Conservation (phyloP, 2,113 vertebrate genomes). For the Ptyas mucosa region DNA sequence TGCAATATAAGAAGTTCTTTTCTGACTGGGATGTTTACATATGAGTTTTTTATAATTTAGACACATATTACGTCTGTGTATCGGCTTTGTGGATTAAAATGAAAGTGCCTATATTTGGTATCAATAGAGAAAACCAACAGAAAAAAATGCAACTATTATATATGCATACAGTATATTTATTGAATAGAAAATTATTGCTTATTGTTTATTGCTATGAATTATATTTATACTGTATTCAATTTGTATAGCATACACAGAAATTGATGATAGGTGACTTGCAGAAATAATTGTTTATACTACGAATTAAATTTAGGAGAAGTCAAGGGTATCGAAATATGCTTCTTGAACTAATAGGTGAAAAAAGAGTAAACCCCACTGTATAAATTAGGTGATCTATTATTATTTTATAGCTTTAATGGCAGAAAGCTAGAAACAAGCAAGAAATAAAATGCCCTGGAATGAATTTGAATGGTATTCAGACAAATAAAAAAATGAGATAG, state of each 20-base stretch:
- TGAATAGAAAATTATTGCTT: constrained; percentile 37
- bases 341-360: constrained; percentile 43
- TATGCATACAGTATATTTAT: constrained; percentile 18
- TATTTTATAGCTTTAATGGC: constrained; percentile 46
- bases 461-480: constrained; percentile 64
- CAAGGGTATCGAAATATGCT: constrained; percentile 17
- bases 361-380: constrained; percentile 34
- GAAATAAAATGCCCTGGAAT: constrained; percentile 55
- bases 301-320: constrained; percentile 27
- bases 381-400: constrained; percentile 53
- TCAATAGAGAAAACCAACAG: background rate
- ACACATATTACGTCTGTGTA: constrained; percentile 5
- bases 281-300: constrained; percentile 33
- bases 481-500: constrained; percentile 61
- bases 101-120: background rate
- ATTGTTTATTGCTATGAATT: background rate
- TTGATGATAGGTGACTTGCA: rapidly evolving
- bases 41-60: background rate
- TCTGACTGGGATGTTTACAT: background rate
- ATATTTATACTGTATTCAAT: constrained; percentile 43
- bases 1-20: background rate
- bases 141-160: constrained; percentile 6
- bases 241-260: background rate
- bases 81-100: background rate
- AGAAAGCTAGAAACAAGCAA: constrained; percentile 44